Percentiles rank a stretch among this genome's conserved stretches.
Evolutionary conservation across 1,140 invertebrate species (phyloP).

Genomic region (Orchestia grillus): DNA sequence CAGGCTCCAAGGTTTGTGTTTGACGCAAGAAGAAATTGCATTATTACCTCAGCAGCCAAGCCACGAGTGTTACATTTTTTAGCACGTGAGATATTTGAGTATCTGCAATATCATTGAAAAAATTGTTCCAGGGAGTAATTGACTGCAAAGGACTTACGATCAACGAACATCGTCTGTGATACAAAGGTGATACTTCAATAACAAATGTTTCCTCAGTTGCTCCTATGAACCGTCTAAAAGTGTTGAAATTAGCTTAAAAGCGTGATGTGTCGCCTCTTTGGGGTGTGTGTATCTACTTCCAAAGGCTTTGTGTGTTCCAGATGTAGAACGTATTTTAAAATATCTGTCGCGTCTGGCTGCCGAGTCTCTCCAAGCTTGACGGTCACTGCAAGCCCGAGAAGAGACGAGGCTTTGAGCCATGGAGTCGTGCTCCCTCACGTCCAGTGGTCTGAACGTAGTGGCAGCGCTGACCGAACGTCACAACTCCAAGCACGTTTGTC

Average conservation of each 20-base stretch:
- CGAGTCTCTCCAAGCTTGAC: neutral
- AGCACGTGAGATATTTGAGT: too few species aligned
- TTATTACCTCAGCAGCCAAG: too few species aligned
- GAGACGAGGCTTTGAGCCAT: neutral
- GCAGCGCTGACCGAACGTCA: neutral
- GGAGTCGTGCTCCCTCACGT: neutral
- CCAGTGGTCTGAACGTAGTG: neutral
- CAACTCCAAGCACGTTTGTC: neutral
- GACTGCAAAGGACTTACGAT: neutral
- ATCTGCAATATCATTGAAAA: too few species aligned
- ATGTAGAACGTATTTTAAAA: neutral
- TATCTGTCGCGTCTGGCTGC: neutral
- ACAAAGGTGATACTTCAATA: neutral
- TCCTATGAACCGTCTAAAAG: neutral
- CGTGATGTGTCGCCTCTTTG: neutral
- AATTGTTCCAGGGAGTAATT: neutral
- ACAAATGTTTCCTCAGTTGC: neutral
- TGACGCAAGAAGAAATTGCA: too few species aligned
- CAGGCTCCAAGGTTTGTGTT: too few species aligned
- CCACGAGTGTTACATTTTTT: too few species aligned
- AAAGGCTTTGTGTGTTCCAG: neutral
- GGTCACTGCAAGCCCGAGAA: neutral
- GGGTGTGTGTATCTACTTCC: neutral
- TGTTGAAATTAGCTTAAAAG: neutral
- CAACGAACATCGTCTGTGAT: neutral